phyloP scores from a whole-genome alignment of 2,113 vertebrate genomes.

The Chionis minor region DNA sequence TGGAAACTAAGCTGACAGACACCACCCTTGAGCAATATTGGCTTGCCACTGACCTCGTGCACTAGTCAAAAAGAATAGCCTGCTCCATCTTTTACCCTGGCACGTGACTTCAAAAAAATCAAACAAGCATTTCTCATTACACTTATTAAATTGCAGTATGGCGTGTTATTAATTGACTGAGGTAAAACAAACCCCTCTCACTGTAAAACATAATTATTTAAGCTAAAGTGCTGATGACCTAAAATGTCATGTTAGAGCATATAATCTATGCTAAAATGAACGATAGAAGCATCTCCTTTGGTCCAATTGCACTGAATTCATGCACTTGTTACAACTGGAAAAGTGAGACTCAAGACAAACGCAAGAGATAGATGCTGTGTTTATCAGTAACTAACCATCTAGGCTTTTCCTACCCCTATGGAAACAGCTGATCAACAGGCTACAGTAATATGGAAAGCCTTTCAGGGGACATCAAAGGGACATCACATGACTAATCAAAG shows the following conservation, averaged over 20 bases:
- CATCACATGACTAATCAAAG: neutral
- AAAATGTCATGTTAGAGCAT: conserved; percentile 35
- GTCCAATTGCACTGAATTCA: neutral
- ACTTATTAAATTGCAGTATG: conserved; percentile 60
- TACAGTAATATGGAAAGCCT: neutral
- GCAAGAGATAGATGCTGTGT: neutral
- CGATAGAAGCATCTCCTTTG: conserved; percentile 8
- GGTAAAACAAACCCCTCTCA: conserved; percentile 50
- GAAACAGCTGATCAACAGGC: neutral
- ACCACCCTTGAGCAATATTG: conserved; percentile 6
- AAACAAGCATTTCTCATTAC: conserved; percentile 62
- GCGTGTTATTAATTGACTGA: conserved; percentile 61
- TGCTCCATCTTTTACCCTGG: conserved; percentile 15
- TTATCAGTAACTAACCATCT: neutral
- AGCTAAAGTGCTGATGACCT: conserved; percentile 61
- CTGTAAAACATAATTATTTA: conserved; percentile 58
- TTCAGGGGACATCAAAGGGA: neutral
- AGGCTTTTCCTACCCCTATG: neutral
- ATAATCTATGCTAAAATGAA: conserved; percentile 49
- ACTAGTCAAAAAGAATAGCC: conserved; percentile 19
- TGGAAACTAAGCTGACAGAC: neutral
- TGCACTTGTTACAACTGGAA: neutral
- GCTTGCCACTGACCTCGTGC: neutral
- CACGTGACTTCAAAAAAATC: conserved; percentile 62
- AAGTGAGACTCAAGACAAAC: neutral